A percentile compares a stretch with the other conserved stretches of the same genome.
Evolutionary conservation across 2,888 invertebrate species (phyloP).

Genomic region (Drosophila incognita): DNA sequence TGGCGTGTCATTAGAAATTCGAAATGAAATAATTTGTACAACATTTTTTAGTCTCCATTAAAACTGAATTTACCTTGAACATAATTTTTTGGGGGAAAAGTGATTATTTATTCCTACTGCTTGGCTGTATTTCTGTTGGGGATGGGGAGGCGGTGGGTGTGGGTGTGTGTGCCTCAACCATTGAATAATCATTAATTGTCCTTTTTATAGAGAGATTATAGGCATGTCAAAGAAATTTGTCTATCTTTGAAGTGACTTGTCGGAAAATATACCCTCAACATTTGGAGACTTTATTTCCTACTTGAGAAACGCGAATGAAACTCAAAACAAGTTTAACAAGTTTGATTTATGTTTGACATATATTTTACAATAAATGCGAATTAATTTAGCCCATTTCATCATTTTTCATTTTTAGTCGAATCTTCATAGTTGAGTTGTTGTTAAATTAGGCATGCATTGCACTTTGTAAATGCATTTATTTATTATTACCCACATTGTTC

Average conservation of each 20-base stretch:
- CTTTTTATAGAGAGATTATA: background rate
- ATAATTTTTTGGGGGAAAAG: background rate
- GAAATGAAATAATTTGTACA: constrained; percentile 21
- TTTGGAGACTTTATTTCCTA: background rate
- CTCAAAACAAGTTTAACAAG: background rate
- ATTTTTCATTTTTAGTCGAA: too few species aligned
- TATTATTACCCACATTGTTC: constrained; percentile 38
- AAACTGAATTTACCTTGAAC: background rate
- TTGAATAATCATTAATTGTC: background rate
- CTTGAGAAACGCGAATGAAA: background rate
- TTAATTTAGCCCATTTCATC: background rate
- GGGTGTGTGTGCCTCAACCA: background rate
- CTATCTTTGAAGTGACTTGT: background rate
- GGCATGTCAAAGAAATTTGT: background rate
- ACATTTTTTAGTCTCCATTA: constrained; percentile 35
- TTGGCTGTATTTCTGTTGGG: background rate
- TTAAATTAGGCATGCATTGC: constrained; percentile 49
- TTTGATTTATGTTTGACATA: background rate
- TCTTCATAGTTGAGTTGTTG: constrained; percentile 53
- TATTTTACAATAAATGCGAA: background rate
- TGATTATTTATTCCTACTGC: background rate
- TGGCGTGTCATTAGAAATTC: constrained; percentile 51
- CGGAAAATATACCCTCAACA: background rate
- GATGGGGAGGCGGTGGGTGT: background rate
- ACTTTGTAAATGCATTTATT: constrained; percentile 33